phyloP scores from a whole-genome alignment of 2,888 invertebrate species.

The Scaptomyza flava region DNA sequence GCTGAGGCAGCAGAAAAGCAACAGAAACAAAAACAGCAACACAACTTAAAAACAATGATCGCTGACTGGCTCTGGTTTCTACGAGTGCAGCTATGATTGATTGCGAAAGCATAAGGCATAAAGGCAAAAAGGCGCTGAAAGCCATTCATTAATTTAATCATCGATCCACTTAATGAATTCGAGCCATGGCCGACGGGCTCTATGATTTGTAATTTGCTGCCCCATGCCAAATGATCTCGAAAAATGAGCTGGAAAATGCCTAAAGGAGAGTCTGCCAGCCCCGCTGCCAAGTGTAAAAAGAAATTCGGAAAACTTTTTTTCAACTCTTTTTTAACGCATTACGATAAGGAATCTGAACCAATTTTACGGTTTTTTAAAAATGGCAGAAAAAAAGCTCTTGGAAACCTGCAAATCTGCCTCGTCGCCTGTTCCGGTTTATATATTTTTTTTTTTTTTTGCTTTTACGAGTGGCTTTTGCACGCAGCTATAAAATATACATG shows the following conservation, averaged over 20 bases:
- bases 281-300: slow-evolving; percentile 25
- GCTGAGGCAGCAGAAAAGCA: neutral
- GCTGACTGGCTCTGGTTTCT: slow-evolving; percentile 29
- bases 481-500: slow-evolving; percentile 5
- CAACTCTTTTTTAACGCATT: slow-evolving; percentile 23
- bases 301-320: slow-evolving; percentile 19
- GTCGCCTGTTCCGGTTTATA: slow-evolving; percentile 48
- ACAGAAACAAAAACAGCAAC: neutral
- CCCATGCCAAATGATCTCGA: slow-evolving; percentile 48
- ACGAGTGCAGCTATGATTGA: slow-evolving; percentile 60
- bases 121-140: slow-evolving; percentile 66
- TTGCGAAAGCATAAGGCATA: slow-evolving; percentile 42
- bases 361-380: slow-evolving; percentile 53
- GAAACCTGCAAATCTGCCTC: slow-evolving; percentile 4
- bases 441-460: neutral
- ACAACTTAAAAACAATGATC: slow-evolving; percentile 16
- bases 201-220: slow-evolving; percentile 58
- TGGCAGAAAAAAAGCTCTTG: slow-evolving; percentile 6
- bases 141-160: slow-evolving; percentile 78
- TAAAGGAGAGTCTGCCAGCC: slow-evolving; percentile 5
- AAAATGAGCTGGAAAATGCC: slow-evolving; percentile 34
- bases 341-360: slow-evolving; percentile 72
- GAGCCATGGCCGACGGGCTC: slow-evolving; percentile 62
- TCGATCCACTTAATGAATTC: slow-evolving; percentile 73
- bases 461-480: neutral